Evolutionary conservation across 64 coral and sea anemone species (phyloP).

Genomic region (Exaiptasia diaphana): DNA sequence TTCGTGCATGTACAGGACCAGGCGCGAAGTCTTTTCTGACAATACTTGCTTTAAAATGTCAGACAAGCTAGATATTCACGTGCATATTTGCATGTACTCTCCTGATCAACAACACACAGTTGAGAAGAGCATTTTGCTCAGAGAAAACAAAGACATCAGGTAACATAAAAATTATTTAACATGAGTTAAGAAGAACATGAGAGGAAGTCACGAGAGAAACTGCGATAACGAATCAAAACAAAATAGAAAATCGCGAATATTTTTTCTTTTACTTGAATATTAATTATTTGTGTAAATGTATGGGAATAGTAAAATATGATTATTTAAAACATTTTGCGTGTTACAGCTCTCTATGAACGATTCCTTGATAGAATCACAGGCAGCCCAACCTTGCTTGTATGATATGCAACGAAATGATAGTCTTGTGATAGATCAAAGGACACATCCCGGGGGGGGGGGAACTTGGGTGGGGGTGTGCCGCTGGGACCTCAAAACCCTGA

Average conservation of each 20-base stretch:
- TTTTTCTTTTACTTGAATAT: background rate
- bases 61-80: background rate
- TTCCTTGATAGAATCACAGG: too few relatives aligned
- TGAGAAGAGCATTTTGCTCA: background rate
- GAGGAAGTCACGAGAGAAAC: background rate
- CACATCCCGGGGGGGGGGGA: too few relatives aligned
- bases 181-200: background rate
- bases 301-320: background rate
- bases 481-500: too few relatives aligned
- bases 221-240: background rate
- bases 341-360: too few relatives aligned
- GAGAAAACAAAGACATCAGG: background rate
- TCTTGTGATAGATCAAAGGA: too few relatives aligned
- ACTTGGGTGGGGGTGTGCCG: too few relatives aligned
- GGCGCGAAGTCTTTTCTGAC: too few relatives aligned
- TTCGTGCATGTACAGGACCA: too few relatives aligned
- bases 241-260: background rate
- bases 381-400: too few relatives aligned
- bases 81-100: constrained; percentile 18
- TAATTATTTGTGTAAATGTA: background rate
- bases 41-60: background rate
- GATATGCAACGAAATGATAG: too few relatives aligned
- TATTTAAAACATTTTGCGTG: too few relatives aligned
- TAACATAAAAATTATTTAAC: background rate
- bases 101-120: background rate